These are phyloP conservation scores for Malacoctenus gilli DNA, from an alignment of 2,797 vertebrate genomes.

Conservation along the genomic window DNA sequence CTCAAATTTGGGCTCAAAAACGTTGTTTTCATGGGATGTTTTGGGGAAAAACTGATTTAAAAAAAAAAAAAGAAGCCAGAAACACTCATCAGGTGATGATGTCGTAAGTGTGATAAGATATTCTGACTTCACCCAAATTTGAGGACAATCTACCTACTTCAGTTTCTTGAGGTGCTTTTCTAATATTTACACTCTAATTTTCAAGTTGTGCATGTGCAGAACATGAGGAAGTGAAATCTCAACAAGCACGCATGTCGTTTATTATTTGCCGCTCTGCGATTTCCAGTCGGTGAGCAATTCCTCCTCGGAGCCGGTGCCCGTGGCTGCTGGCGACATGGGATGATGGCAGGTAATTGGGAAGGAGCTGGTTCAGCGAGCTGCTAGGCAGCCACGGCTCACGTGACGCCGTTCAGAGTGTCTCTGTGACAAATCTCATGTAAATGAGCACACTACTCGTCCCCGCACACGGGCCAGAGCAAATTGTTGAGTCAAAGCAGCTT, in stretches of 20 bases:
- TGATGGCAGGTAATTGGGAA: conserved; percentile 55
- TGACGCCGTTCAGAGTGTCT: too few species aligned
- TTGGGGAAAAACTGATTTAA: too few species aligned
- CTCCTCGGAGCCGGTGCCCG: conserved; percentile 23
- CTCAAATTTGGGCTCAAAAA: too few species aligned
- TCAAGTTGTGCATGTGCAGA: too few species aligned
- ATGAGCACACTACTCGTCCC: conserved; percentile 12
- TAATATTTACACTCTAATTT: too few species aligned
- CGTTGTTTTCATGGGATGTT: too few species aligned
- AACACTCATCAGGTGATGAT: too few species aligned
- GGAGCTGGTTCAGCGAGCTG: conserved; percentile 59
- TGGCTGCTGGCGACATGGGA: conserved; percentile 47
- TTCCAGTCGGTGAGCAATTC: conserved; percentile 49
- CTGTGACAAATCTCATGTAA: conserved; percentile 35
- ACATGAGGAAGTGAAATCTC: conserved; percentile 1
- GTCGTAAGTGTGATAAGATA: too few species aligned
- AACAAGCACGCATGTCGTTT: conserved; percentile 3
- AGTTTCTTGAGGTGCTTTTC: too few species aligned
- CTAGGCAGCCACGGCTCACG: conserved; percentile 67
- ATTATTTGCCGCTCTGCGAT: conserved; percentile 10
- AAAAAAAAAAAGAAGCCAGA: too few species aligned
- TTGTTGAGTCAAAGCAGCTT: conserved; percentile 13
- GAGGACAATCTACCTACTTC: too few species aligned
- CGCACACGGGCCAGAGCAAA: conserved; percentile 16
- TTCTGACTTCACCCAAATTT: too few species aligned